Conservation (phyloP, 2,888 invertebrate genomes). For the Therioaphis trifolii region DNA sequence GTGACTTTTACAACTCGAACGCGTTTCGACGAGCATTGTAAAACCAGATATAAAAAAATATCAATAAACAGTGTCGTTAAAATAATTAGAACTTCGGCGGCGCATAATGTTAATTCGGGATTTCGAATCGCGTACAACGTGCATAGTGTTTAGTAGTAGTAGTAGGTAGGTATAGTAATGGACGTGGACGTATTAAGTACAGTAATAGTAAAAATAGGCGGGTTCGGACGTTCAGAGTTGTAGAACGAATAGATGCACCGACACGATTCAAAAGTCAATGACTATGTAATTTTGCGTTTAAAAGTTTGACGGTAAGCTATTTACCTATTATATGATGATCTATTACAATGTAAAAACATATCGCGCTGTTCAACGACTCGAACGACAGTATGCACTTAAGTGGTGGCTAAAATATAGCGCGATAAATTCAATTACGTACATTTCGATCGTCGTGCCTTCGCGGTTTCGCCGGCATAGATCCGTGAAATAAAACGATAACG, state of each 20-base stretch:
- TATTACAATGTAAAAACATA: neutral
- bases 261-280: conserved; percentile 18
- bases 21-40: neutral
- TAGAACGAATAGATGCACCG: conserved; percentile 2
- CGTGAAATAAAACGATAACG: neutral
- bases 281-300: conserved; percentile 3
- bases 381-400: conserved; percentile 8
- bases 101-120: too few species aligned
- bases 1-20: neutral
- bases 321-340: neutral
- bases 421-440: neutral
- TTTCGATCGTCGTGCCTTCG: neutral
- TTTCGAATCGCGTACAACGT: neutral
- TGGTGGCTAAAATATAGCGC: conserved; percentile 1
- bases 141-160: neutral
- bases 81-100: neutral
- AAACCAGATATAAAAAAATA: neutral
- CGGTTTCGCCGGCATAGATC: neutral
- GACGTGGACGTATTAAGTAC: too few species aligned
- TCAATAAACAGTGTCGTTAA: neutral
- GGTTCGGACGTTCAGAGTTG: neutral
- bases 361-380: neutral
- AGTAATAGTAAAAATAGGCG: neutral
- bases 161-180: too few species aligned
- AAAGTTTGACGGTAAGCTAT: neutral